Base-by-base conservation (phyloP, 2,113 vertebrate genomes). In the Oreochromis tanganicae region DNA sequence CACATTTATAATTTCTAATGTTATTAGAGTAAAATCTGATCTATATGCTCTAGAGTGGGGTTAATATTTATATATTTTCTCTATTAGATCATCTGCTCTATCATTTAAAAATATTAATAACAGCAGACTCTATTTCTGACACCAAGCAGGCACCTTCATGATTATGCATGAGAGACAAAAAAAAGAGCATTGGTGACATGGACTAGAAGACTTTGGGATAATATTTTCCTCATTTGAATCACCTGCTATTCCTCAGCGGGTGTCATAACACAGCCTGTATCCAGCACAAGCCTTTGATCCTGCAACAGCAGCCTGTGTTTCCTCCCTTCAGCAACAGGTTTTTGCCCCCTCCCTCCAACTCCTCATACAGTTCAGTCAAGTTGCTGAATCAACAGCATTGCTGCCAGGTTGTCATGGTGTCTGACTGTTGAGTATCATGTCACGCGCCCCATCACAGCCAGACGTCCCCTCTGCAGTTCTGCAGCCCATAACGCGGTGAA, bases 371-470 rank as follows among this genome's bases (percentile, higher is more conserved):
- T 92, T 68, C 29, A 50, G 71, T 79, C 17, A 34, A 56, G 78
- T 36, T 87, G 89, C 91, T 89, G 91, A 88, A 94, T 88, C 93
- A 85, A 85, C 91, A 88, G 88, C 90, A 92, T 89, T 89, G 93
- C 78, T 93, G 90, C 92, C 88, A 82, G 86, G 93, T 95, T 93
- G 93, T 83, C 92, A 94, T 94, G 94, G 93, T n/a, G 87, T 92
- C 85, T 88, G 91, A 91, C 84, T 85, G 89, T 92, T 71, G 89
- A 81, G 88, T 24, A 90, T 94, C 93, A 82, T 86, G 93, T 95
- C 91, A 90, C 78, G 41, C 82, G 52, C 91, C 80, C 89, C 56
- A 14, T 88, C 86, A 89, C 91, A 88, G 93, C 85, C 6, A 41
- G 92, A 71, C 52, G 32, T 85, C 90, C 80, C 79, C 90, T 80